These are phyloP conservation scores for Pionites leucogaster DNA, from an alignment of 2,113 vertebrate genomes.

Conservation along the genomic window DNA sequence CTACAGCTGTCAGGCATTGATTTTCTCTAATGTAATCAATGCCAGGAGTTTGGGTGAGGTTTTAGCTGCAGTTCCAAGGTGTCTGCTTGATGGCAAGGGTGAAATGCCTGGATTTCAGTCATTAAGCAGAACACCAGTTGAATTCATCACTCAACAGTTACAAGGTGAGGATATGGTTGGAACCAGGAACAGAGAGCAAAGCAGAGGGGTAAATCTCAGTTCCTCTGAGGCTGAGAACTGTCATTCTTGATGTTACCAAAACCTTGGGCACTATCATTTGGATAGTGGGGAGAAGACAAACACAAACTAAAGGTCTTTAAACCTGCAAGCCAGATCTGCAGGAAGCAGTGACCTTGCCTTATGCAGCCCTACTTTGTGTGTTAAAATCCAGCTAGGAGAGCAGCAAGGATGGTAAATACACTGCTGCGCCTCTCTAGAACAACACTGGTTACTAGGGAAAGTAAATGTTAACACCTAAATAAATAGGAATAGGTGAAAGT, in stretches of 20 bases:
- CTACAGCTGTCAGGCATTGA: slow-evolving; percentile 5
- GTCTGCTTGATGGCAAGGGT: not conserved
- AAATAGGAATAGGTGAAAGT: not conserved
- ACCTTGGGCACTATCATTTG: not conserved
- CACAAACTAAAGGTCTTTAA: not conserved
- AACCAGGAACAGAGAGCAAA: not conserved
- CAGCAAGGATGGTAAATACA: fast-evolving
- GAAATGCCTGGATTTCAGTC: not conserved
- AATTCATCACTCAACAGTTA: not conserved
- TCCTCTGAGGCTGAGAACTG: not conserved
- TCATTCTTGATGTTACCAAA: not conserved
- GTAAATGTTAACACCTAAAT: not conserved
- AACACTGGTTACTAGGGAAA: not conserved
- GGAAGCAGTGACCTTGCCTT: not conserved
- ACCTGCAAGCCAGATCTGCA: not conserved
- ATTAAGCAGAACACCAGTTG: not conserved
- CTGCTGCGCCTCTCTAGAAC: not conserved
- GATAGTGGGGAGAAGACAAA: not conserved
- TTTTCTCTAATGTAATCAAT: not conserved
- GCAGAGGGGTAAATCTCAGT: not conserved
- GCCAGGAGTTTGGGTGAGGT: not conserved
- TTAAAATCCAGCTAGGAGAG: not conserved
- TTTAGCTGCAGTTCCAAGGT: not conserved
- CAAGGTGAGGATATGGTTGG: not conserved
- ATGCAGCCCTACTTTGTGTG: not conserved